Evolutionary conservation across 2,113 vertebrate species (phyloP), one percentile per base, ranked within the genome.

Genomic region (Psettodes erumei): DNA sequence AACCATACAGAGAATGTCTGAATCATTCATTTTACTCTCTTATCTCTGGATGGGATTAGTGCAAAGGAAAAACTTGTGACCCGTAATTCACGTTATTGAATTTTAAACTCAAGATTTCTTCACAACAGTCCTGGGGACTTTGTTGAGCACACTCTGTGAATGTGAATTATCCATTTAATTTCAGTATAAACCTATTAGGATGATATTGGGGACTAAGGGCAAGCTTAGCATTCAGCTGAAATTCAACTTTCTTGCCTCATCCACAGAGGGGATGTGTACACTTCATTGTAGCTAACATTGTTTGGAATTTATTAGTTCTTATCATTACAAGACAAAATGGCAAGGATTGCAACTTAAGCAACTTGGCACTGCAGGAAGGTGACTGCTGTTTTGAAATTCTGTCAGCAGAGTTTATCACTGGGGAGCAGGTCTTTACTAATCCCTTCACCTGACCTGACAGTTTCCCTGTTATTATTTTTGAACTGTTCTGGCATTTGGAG

Each of bases 31-130:
- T 79, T 56, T 60, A 18, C 35, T 65, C 64, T 59, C 35, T 86
- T 81, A 85, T 81, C 82, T 75, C 28, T 5, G 7, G 48, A 18
- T 42, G 48, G 78, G 75, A 85, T 83, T 89, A 83, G 65, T 51
- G 30, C 73, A 50, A 58, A 66, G 58, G 80, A 84, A 81, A 79
- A 71, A 85, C 82, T 79, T 67, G 23, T 85, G 82, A 83, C 79
- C 75, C 79, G 70, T 71, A 68, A 79, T 68, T 80, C 79, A 71
- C 40, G n/a, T 75, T 75, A 68, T 76, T 86, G 19, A 78, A 86
- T 78, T 86, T 75, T 11, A 75, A 74, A 69, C 40, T 58, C 13
- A n/a, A 67, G 38, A 73, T 65, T 79, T 81, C 33, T n/a, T 37
- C 55, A 42, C 53, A 73, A 56, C 55, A 45, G 63, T 77, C 59